Conservation (phyloP, 2,113 vertebrate species). For the Accipiter cooperii region DNA sequence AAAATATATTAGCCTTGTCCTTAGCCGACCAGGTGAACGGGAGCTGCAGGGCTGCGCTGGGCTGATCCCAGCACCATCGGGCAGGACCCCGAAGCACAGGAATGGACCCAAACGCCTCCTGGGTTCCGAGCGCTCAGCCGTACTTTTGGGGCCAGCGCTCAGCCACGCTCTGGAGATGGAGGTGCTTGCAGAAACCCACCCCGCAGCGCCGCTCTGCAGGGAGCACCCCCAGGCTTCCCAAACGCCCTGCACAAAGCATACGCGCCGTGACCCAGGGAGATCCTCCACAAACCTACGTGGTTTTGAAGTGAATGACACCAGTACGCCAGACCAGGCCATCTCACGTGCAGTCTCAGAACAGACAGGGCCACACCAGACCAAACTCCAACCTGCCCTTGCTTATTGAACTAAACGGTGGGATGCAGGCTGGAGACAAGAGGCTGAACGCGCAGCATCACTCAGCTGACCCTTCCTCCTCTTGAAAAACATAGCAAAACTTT, state of each 20-base stretch:
- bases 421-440: no score
- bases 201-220: accelerated
- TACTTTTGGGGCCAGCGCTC: no score
- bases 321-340: accelerated
- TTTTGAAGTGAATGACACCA: accelerated
- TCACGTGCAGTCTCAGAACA: neutral
- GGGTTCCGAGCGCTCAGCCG: neutral
- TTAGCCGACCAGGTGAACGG: accelerated
- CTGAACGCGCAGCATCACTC: accelerated
- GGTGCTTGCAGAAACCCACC: accelerated
- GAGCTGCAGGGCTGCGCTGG: neutral
- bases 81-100: accelerated
- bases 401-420: accelerated
- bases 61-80: neutral
- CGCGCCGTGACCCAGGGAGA: accelerated
- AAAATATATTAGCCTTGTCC: accelerated
- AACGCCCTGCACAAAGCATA: neutral
- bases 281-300: accelerated
- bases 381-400: accelerated
- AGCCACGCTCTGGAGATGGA: neutral
- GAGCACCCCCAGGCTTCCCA: neutral
- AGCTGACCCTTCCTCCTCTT: neutral
- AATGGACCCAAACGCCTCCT: accelerated
- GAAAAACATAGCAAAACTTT: neutral
- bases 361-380: neutral